These are phyloP conservation scores for Phthorimaea operculella DNA, from an alignment of 1,140 invertebrate species.

Conservation along the genomic window DNA sequence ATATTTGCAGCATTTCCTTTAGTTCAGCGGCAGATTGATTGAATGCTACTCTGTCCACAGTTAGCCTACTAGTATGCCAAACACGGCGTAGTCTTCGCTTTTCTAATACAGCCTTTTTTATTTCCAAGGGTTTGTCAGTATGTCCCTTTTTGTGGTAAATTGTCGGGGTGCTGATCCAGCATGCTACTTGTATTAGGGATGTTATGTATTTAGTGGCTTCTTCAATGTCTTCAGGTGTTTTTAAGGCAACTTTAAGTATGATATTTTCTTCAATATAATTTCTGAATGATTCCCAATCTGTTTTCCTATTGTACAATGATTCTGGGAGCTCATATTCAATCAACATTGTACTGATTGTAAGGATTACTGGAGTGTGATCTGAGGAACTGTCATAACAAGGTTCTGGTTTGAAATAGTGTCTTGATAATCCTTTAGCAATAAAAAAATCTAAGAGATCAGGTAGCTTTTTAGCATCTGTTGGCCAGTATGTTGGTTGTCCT, in stretches of 20 bases:
- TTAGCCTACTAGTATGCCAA: conserved; percentile 3
- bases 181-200: neutral
- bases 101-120: neutral
- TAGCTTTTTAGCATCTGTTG: conserved; percentile 22
- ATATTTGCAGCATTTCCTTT: conserved; percentile 3
- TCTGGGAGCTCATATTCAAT: neutral
- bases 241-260: neutral
- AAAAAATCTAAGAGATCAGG: conserved; percentile 32
- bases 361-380: conserved; percentile 7
- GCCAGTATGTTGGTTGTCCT: conserved; percentile 30
- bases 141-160: neutral
- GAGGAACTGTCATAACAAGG: conserved; percentile 8
- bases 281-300: neutral
- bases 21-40: neutral
- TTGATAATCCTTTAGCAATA: neutral
- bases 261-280: conserved; percentile 1
- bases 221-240: conserved; percentile 8
- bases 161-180: neutral
- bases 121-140: neutral
- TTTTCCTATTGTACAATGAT: neutral
- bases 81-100: conserved; percentile 10
- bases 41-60: conserved; percentile 1
- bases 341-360: conserved; percentile 3
- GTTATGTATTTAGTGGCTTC: conserved; percentile 6
- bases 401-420: conserved; percentile 5